A percentile compares a stretch with the other conserved stretches of the same genome.
Conservation (phyloP, 2,888 invertebrate species). For the Byasa hedistus region DNA sequence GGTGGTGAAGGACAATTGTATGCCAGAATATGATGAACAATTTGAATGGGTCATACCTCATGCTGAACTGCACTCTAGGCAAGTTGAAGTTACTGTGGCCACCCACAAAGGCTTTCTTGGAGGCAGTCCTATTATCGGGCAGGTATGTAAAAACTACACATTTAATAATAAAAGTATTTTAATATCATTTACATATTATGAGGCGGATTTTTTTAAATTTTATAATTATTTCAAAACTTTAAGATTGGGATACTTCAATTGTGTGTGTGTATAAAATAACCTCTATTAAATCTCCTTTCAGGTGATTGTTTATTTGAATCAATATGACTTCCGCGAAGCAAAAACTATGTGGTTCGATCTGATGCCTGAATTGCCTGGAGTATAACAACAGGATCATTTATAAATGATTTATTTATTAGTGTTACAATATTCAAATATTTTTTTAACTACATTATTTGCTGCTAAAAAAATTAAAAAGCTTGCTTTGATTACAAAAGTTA, state of each 20-base stretch:
- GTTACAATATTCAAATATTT: background rate
- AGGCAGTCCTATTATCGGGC: constrained; percentile 91
- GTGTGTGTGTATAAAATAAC: too few species aligned
- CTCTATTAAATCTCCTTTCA: constrained; percentile 52
- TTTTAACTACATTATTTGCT: too few species aligned
- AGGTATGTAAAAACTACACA: constrained; percentile 67
- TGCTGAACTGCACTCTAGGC: constrained; percentile 87
- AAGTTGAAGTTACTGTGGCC: constrained; percentile 91
- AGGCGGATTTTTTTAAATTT: background rate
- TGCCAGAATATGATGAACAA: constrained; percentile 93
- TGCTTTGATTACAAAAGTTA: too few species aligned
- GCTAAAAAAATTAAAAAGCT: too few species aligned
- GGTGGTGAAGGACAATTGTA: constrained; percentile 92
- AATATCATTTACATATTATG: background rate
- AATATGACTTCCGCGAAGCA: constrained; percentile 84
- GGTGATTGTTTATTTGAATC: constrained; percentile 82
- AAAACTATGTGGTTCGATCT: constrained; percentile 87
- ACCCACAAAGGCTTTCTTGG: constrained; percentile 92
- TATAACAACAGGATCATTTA: constrained; percentile 42
- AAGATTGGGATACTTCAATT: background rate
- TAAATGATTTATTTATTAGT: background rate
- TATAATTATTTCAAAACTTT: background rate
- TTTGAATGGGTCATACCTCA: constrained; percentile 93
- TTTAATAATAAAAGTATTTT: background rate
- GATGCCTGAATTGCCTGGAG: constrained; percentile 77